Evolutionary conservation across 2,888 invertebrate species (phyloP).

Genomic region (Adineta ricciae): DNA sequence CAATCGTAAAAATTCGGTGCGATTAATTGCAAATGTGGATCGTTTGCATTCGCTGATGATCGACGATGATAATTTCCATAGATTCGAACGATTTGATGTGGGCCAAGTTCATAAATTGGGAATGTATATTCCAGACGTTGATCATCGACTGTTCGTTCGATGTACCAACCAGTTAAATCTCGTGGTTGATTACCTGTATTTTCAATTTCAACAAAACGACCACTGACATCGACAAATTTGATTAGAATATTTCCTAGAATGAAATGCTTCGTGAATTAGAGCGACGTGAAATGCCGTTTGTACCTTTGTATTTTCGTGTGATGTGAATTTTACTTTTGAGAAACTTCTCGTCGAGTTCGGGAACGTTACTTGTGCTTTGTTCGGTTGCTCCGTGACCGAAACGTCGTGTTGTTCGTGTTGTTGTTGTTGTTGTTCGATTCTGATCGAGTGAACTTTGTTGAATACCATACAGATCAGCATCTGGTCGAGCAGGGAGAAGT

Average conservation of each 20-base stretch:
- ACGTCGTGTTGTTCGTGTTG: neutral
- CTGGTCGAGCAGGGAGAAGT: neutral
- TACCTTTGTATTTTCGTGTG: slow-evolving; percentile 22
- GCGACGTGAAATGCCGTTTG: no score
- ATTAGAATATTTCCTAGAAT: neutral
- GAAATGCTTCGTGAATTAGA: no score
- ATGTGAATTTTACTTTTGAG: slow-evolving; percentile 4
- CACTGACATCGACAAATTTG: slow-evolving; percentile 19
- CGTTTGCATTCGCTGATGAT: neutral
- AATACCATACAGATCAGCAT: neutral
- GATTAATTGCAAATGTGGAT: neutral
- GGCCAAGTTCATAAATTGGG: slow-evolving; percentile 16
- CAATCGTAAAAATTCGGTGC: slow-evolving; percentile 11
- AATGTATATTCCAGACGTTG: neutral
- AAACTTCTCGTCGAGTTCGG: neutral
- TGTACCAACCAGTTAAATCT: slow-evolving; percentile 17
- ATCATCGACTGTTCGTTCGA: neutral
- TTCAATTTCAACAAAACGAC: slow-evolving; percentile 21
- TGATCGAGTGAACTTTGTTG: neutral
- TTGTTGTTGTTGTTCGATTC: slow-evolving; percentile 4
- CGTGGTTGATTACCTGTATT: slow-evolving; percentile 16
- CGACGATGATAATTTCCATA: slow-evolving; percentile 14
- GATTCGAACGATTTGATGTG: neutral
- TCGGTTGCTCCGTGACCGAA: neutral
- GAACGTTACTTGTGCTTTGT: neutral